A percentile compares a stretch with the other conserved stretches of the same genome.
phyloP scores from a whole-genome alignment of 2,888 invertebrate species.

The Chrysomela aeneicollis region DNA sequence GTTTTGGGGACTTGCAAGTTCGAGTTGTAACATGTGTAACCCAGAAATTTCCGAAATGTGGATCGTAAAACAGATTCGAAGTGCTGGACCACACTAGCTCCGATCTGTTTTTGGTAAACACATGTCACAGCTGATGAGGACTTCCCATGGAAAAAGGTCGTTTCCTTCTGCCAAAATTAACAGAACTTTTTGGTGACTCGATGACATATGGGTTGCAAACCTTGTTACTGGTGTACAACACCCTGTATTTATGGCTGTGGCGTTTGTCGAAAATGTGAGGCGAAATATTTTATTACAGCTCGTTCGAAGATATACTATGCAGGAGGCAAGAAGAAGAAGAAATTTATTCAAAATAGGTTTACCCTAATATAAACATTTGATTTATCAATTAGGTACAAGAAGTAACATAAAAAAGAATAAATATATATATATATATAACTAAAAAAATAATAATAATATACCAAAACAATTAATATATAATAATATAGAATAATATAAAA shows the following conservation, averaged over 20 bases:
- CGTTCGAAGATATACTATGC: no score
- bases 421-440: no score
- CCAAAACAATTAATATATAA: no score
- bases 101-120: constrained; percentile 34
- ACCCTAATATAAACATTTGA: no score
- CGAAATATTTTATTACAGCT: neutral
- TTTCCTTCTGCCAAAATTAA: constrained; percentile 37
- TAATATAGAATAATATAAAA: no score
- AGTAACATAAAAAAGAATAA: no score
- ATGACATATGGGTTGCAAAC: constrained; percentile 30
- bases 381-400: no score
- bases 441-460: no score
- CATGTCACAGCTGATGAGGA: constrained; percentile 35
- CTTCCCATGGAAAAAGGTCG: constrained; percentile 32
- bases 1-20: constrained; percentile 25
- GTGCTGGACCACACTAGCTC: constrained; percentile 32
- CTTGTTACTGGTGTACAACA: constrained; percentile 6
- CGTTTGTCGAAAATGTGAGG: neutral
- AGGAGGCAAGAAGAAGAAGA: no score
- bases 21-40: constrained; percentile 34
- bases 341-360: no score
- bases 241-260: neutral
- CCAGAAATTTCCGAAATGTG: constrained; percentile 38
- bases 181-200: constrained; percentile 25
- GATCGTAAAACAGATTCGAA: constrained; percentile 33